Evolutionary conservation across 2,113 vertebrate species (phyloP).

Genomic region (Sylvilagus bachmani): DNA sequence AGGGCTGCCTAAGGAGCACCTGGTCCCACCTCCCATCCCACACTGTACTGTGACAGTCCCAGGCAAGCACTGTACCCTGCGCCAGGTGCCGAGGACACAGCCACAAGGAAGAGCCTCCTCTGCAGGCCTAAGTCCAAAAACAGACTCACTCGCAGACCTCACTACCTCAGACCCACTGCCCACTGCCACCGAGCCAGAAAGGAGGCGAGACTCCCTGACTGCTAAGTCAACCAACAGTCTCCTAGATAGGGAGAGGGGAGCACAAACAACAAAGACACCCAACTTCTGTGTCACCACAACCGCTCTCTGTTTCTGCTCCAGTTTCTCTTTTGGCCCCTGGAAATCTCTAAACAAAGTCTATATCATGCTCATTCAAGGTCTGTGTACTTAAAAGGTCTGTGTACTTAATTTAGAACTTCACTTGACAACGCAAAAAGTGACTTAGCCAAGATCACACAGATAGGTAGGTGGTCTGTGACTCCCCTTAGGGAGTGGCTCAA

Average conservation of each 20-base stretch:
- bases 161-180: neutral
- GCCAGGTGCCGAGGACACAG: neutral
- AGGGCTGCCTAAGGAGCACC: neutral
- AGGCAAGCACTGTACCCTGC: neutral
- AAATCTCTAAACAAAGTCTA: conserved; percentile 21
- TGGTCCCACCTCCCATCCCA: neutral
- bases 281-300: neutral
- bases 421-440: conserved; percentile 23
- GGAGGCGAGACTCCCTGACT: neutral
- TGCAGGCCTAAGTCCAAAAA: neutral
- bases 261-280: neutral
- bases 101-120: neutral
- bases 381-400: conserved; percentile 10
- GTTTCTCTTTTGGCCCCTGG: conserved; percentile 8
- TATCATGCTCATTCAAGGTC: neutral
- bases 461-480: neutral
- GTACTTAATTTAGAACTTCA: neutral
- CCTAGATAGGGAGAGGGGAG: neutral
- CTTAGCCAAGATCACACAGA: neutral
- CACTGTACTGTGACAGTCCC: neutral
- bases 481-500: too few species aligned
- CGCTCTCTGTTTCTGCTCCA: neutral
- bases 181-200: neutral
- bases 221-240: neutral
- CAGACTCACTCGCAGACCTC: neutral